A percentile compares a stretch with the other conserved stretches of the same genome.
Conservation (phyloP, 2,113 vertebrate genomes). For the Puma concolor region DNA sequence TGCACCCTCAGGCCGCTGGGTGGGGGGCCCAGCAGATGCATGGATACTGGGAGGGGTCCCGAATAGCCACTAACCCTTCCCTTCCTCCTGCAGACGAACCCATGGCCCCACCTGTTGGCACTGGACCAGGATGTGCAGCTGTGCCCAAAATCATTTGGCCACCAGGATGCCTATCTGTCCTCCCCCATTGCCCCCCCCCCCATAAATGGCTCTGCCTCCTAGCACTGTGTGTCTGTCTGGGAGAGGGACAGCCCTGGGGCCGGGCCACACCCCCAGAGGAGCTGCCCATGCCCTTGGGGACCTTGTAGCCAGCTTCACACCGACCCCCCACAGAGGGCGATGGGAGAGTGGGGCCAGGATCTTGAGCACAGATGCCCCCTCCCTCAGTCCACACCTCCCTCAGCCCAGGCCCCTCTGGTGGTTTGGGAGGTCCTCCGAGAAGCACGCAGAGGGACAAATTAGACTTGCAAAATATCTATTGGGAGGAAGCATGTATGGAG, state of each 20-base stretch:
- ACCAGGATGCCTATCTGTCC: not conserved
- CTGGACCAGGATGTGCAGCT: not conserved
- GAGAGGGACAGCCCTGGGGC: not conserved
- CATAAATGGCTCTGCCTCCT: slow-evolving; percentile 60
- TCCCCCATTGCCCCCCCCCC: not conserved
- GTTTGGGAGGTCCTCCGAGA: not conserved
- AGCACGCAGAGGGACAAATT: not conserved
- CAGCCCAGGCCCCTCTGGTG: not conserved
- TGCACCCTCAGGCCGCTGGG: rapidly evolving
- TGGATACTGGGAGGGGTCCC: not conserved
- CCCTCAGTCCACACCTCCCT: not conserved
- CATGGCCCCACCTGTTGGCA: not conserved
- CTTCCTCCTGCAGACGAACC: slow-evolving; percentile 45
- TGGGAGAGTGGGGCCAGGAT: not conserved
- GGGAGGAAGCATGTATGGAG: not conserved
- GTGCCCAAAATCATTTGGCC: not conserved
- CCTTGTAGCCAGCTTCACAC: not conserved
- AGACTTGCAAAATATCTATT: not conserved
- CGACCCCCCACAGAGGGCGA: too few species aligned
- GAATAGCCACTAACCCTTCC: not conserved
- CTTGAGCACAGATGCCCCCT: not conserved
- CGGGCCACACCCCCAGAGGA: not conserved
- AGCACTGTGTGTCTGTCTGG: slow-evolving; percentile 17
- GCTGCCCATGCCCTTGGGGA: not conserved
- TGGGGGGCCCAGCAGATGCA: rapidly evolving